Base-by-base conservation (phyloP, 1,140 invertebrate genomes). In the Acromyrmex heyeri region DNA sequence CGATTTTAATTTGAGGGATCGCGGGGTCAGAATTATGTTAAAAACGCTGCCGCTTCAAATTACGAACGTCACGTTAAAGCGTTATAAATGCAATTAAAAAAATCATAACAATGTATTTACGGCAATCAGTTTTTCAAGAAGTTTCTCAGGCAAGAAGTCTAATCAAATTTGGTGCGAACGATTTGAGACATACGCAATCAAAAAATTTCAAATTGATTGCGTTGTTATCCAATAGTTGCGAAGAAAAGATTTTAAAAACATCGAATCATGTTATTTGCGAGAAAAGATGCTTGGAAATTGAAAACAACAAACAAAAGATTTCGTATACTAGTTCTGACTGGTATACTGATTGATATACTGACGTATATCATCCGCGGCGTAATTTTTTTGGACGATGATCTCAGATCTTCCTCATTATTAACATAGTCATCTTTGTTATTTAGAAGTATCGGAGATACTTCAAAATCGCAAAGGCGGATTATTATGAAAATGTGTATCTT, bases 1-100 rank as follows among this genome's bases (percentile, higher is more conserved):
- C 34, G 50, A 73, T 61, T 61, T 75, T 34, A 83, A 83, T 44
- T 83, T 18, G 6, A 50, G 8, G 18, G 24, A 65, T 65, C 55
- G 38, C 7, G 5, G 38, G 38, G 24, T 73, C 53, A 14, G 53
- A 72, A 81, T 59, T 73, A 24, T 27, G 21, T 72, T 57, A 78
- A 78, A 24, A 55, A 16, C 16, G 65, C 6, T 44, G 57, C 16
- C 65, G 65, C 38, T 21, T 16, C 27, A 30, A 64, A 64, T 64
- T 64, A 64, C 18, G 27, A 18, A 64, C 14, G 14, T 64, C 27
- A 24, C 62, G 30, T n/a, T 18, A 64, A 64, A 12, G 38, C 62
- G 30, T 34, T 34, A 18, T 6, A 18, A 34, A 18, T 18, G 16
- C 7, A 34, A 65, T 65, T 34, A 38, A 38, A n/a, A 24, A 8